phyloP scores from a whole-genome alignment of 2,113 vertebrate genomes.

The Turnix velox region DNA sequence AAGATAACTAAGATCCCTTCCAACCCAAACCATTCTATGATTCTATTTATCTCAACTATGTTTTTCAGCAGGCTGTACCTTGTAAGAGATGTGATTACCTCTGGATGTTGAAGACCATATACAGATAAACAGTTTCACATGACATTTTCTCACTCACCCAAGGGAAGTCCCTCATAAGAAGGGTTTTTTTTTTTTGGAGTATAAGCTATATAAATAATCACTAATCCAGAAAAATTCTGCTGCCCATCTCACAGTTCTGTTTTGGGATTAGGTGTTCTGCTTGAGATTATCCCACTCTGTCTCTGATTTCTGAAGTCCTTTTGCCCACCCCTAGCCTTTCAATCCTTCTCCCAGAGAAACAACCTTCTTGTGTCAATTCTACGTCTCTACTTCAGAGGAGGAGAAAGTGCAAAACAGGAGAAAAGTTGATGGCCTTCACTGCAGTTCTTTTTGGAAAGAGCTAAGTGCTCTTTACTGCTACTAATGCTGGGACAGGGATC shows the following conservation, averaged over 20 bases:
- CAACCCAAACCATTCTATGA: too few species aligned
- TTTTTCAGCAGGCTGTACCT: neutral
- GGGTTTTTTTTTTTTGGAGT: neutral
- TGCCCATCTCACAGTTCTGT: neutral
- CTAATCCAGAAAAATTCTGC: neutral
- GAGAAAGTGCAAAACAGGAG: neutral
- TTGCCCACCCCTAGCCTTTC: neutral
- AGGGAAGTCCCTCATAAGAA: neutral
- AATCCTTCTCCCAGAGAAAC: neutral
- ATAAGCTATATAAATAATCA: neutral
- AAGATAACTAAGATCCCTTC: neutral
- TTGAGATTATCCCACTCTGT: neutral
- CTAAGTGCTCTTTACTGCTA: accelerated
- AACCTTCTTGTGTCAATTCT: neutral
- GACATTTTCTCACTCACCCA: neutral
- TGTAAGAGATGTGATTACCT: neutral
- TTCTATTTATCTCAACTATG: neutral
- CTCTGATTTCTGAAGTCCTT: neutral
- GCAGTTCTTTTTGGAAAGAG: neutral
- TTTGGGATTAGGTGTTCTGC: neutral
- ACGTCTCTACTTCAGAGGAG: neutral
- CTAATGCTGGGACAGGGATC: neutral
- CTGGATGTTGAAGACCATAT: neutral
- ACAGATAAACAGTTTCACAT: neutral
- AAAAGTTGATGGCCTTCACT: neutral